phyloP scores from a whole-genome alignment of 2,888 invertebrate species.

The Mongoloraphidia duomilia region DNA sequence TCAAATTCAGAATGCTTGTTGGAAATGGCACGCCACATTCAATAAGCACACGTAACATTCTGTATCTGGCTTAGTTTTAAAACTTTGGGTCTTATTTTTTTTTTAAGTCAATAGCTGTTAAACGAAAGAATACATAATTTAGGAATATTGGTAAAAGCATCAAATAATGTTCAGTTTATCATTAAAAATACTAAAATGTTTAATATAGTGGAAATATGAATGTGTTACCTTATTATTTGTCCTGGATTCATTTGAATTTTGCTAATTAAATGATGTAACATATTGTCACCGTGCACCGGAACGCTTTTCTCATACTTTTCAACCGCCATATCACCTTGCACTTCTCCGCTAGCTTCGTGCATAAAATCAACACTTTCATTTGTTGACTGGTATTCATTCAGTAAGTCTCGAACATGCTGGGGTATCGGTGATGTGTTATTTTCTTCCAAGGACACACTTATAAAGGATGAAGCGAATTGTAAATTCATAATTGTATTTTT shows the following conservation, averaged over 20 bases:
- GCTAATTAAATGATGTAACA: constrained; percentile 66
- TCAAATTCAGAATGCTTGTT: neutral
- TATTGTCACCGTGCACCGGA: constrained; percentile 68
- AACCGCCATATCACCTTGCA: constrained; percentile 23
- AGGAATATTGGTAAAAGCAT: too few species aligned
- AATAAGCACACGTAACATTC: too few species aligned
- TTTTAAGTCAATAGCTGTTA: neutral
- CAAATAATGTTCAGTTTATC: neutral
- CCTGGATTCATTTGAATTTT: constrained; percentile 61
- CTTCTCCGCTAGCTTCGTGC: constrained; percentile 12
- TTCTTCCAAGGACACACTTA: constrained; percentile 46
- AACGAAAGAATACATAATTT: too few species aligned
- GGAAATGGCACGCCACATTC: too few species aligned
- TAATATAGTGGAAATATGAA: neutral
- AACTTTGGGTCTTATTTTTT: too few species aligned
- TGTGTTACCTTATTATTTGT: constrained; percentile 60
- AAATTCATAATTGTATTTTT: constrained; percentile 25
- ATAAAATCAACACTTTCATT: constrained; percentile 26
- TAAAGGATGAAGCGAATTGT: constrained; percentile 37
- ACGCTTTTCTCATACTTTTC: constrained; percentile 68
- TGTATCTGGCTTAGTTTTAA: too few species aligned
- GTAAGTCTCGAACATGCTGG: constrained; percentile 46
- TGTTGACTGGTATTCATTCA: constrained; percentile 43
- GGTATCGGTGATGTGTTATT: constrained; percentile 25
- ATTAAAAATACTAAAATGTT: neutral